These are phyloP conservation scores for Julus scandinavius DNA, from an alignment of 2,888 invertebrate species.

Conservation along the genomic window DNA sequence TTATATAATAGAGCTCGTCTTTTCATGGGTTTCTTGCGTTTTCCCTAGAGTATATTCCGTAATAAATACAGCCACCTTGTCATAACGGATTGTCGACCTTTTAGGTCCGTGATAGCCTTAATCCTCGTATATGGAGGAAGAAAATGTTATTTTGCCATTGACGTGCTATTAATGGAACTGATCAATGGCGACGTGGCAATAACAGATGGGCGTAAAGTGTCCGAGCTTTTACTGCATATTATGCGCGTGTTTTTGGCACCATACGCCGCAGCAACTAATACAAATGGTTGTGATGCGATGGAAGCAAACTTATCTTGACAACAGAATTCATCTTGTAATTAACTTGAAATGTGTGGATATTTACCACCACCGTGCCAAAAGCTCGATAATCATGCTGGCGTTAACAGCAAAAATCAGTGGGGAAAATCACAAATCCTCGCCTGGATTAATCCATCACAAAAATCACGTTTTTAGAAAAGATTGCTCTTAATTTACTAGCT, in stretches of 20 bases:
- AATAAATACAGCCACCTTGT: not conserved
- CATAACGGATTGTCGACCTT: slow-evolving; percentile 29
- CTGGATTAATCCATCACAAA: not conserved
- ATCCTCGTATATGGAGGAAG: not conserved
- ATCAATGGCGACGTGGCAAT: not conserved
- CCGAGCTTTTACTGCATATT: not conserved
- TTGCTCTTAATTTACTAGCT: not conserved
- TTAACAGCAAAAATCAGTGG: not conserved
- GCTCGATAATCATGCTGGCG: not conserved
- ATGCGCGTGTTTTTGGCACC: not conserved
- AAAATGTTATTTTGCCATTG: not conserved
- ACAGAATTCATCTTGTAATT: slow-evolving; percentile 23
- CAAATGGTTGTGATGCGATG: not conserved
- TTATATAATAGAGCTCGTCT: not conserved
- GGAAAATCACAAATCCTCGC: not conserved
- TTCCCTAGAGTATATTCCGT: not conserved
- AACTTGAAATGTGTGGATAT: not conserved
- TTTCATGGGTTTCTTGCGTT: not conserved
- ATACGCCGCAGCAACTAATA: not conserved
- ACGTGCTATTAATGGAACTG: slow-evolving; percentile 7
- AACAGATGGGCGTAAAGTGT: not conserved
- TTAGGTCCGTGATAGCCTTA: not conserved
- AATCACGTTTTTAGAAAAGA: not conserved
- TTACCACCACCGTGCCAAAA: not conserved
- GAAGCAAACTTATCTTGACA: not conserved